Percentiles rank a stretch among this genome's conserved stretches.
Evolutionary conservation across 2,113 vertebrate species (phyloP).

Genomic region (Lepisosteus oculatus): DNA sequence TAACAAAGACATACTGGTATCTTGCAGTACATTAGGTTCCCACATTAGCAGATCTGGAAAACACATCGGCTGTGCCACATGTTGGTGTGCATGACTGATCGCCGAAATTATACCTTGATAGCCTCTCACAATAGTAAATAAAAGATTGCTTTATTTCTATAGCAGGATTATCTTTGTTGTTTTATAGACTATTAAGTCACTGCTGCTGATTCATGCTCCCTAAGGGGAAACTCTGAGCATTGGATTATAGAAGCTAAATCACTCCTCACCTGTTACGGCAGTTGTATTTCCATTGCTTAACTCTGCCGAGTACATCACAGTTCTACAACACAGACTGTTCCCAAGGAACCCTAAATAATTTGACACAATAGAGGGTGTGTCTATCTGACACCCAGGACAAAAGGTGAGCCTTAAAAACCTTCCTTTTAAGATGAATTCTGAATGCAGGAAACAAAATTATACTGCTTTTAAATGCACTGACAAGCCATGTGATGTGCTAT

Average conservation of each 20-base stretch:
- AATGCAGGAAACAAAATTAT: slow-evolving; percentile 17
- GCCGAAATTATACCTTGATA: slow-evolving; percentile 27
- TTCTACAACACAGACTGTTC: slow-evolving; percentile 20
- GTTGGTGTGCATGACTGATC: slow-evolving; percentile 20
- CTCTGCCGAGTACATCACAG: neutral
- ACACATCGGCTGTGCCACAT: slow-evolving; percentile 31
- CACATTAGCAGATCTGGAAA: slow-evolving; percentile 25
- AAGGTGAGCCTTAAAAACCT: slow-evolving; percentile 23
- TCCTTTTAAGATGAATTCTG: slow-evolving; percentile 27
- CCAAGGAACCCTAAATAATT: slow-evolving; percentile 36
- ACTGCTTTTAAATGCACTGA: slow-evolving; percentile 24
- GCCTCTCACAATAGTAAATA: slow-evolving; percentile 27
- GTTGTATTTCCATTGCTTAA: slow-evolving; percentile 3
- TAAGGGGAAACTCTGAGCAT: slow-evolving; percentile 14
- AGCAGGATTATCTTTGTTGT: slow-evolving; percentile 39
- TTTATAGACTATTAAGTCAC: slow-evolving; percentile 36
- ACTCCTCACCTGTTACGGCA: slow-evolving; percentile 38
- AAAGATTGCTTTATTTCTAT: slow-evolving; percentile 30
- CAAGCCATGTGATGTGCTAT: slow-evolving; percentile 41
- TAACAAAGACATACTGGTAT: slow-evolving; percentile 23
- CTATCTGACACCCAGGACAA: slow-evolving; percentile 42
- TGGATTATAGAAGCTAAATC: slow-evolving; percentile 36
- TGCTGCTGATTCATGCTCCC: slow-evolving; percentile 25
- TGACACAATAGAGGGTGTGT: slow-evolving; percentile 41
- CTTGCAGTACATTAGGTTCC: slow-evolving; percentile 29